Conservation (phyloP, 2,113 vertebrate species). For the Sardina pilchardus region DNA sequence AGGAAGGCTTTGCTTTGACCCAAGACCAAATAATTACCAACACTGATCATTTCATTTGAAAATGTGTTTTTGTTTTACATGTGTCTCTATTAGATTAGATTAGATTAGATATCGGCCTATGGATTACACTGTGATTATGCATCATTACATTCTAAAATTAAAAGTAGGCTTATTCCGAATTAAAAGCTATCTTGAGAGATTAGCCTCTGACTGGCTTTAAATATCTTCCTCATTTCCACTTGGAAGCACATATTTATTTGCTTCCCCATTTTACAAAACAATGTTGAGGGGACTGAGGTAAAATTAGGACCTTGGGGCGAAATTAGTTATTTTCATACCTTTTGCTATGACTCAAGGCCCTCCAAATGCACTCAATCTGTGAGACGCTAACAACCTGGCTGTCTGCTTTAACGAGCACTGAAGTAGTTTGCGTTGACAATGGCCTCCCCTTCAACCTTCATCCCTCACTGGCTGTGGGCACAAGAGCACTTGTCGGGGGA, state of each 20-base stretch:
- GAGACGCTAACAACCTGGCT: neutral
- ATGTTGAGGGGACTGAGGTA: neutral
- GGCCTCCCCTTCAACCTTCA: constrained; percentile 16
- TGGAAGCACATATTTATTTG: neutral
- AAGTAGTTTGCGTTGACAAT: constrained; percentile 14
- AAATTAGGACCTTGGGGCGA: neutral
- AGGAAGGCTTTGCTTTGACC: neutral
- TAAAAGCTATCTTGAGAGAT: constrained; percentile 16
- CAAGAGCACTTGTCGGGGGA: constrained; percentile 16
- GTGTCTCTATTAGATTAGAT: neutral
- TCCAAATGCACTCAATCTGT: neutral
- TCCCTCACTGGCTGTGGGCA: neutral
- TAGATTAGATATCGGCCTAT: neutral
- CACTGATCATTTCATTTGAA: neutral
- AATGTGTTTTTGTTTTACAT: neutral
- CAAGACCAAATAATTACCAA: neutral
- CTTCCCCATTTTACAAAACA: neutral
- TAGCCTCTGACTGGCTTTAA: neutral
- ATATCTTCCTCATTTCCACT: neutral
- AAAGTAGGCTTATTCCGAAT: constrained; percentile 23
- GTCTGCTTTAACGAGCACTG: constrained; percentile 18
- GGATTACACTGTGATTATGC: neutral
- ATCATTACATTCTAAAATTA: constrained; percentile 24
- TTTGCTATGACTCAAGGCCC: neutral
- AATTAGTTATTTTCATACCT: neutral